These are phyloP conservation scores for Mus spicilegus DNA, from an alignment of 2,113 vertebrate genomes.

Conservation along the genomic window DNA sequence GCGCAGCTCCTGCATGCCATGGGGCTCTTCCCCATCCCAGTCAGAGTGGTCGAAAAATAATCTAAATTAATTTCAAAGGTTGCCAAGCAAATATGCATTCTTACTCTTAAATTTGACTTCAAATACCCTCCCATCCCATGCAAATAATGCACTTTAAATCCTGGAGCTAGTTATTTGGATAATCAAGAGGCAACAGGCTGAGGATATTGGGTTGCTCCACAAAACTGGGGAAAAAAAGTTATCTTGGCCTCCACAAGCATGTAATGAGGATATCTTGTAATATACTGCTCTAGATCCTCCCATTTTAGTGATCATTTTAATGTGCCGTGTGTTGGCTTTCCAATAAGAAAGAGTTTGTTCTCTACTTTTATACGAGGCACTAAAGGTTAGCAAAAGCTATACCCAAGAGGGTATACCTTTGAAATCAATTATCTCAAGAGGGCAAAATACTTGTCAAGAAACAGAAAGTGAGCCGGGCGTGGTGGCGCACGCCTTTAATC, in stretches of 20 bases:
- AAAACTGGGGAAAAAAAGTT: accelerated
- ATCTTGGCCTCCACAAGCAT: not conserved
- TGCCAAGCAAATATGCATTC: not conserved
- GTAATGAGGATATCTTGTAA: not conserved
- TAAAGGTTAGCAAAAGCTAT: not conserved
- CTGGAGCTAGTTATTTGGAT: not conserved
- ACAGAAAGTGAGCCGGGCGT: not conserved
- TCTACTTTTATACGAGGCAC: conserved; percentile 53
- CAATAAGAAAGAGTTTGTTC: conserved; percentile 1
- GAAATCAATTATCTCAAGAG: conserved; percentile 24
- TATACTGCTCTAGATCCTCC: not conserved
- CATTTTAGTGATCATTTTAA: conserved; percentile 1
- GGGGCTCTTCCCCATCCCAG: not conserved
- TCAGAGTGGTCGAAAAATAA: not conserved
- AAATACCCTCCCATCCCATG: not conserved
- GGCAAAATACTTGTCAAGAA: conserved; percentile 31
- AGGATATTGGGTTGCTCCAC: not conserved
- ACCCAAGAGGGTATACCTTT: not conserved
- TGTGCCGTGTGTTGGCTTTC: not conserved
- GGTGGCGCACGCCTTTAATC: too few species aligned
- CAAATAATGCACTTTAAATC: not conserved
- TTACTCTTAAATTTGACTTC: not conserved
- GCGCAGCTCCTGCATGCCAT: not conserved
- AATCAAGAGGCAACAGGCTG: not conserved
- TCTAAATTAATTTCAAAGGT: conserved; percentile 31